Evolutionary conservation across 2,797 vertebrate genomes (phyloP).

Genomic region (Thalassophryne amazonica): DNA sequence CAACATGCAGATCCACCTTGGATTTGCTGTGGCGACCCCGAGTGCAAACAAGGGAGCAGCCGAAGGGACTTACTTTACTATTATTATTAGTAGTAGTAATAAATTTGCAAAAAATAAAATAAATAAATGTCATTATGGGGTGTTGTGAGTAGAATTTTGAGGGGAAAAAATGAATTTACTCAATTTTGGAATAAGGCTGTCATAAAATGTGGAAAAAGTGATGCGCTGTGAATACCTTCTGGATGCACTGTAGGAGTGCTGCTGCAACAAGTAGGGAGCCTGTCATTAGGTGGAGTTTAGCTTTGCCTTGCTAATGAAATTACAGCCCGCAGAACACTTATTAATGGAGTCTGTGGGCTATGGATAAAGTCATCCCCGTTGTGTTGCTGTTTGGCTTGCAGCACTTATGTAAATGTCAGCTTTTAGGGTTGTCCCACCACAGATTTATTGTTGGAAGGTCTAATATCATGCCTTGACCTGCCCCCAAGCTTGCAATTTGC

Average conservation of each 20-base stretch:
- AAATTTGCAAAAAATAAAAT: no score
- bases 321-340: neutral
- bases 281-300: neutral
- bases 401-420: neutral
- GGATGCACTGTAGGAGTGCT: neutral
- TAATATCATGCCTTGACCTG: conserved; percentile 16
- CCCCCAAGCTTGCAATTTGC: conserved; percentile 43
- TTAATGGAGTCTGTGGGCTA: neutral
- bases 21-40: no score
- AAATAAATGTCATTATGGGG: no score
- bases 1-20: no score
- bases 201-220: no score
- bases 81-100: no score
- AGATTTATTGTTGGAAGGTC: conserved; percentile 23
- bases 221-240: no score
- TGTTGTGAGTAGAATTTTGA: no score
- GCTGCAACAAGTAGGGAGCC: neutral
- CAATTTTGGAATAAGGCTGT: no score
- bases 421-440: conserved; percentile 13
- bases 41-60: no score
- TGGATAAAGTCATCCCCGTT: conserved; percentile 3
- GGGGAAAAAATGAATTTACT: no score
- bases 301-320: neutral
- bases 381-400: neutral
- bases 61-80: no score